Evolutionary conservation across 2,888 invertebrate genomes (phyloP), one percentile per base, ranked within the genome.

Genomic region (Mylabris sibirica): DNA sequence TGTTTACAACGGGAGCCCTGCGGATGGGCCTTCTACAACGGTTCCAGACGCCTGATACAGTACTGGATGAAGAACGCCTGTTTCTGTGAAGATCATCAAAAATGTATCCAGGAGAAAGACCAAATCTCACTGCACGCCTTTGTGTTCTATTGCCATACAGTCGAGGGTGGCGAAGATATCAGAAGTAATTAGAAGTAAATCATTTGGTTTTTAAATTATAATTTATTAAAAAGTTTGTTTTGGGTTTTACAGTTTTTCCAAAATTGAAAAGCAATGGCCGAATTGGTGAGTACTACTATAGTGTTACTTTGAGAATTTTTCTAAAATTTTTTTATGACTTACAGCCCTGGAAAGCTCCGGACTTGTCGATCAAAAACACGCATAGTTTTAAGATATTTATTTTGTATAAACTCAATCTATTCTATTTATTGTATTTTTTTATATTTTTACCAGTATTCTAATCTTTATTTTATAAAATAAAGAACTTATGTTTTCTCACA

Each of bases 111-210:
- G 20, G 49, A 49, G 5, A 49, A 49, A 20, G 49, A 49, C 20
- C 49, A 49, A 49, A 49, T 49, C 20, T 49, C 49, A 1, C 9
- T 49, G 9, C 49, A 49, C 11, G 49, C 49, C 8, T 49, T 49
- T 20, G 49, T 49, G 0, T 49, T 49, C n/a, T 49, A 49, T 11
- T 49, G 49, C 8, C 49, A 49, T 49, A 49, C 49, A 9, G 49
- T 49, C 8, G 20, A 49, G 20, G 20, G 20, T 11, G 49, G 49
- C 12, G 49, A 20, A 2, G 49, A 49, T 20, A 22, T 49, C 2
- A 49, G 49, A 49, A 20, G 49, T 49, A 49, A 49, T 20, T 49
- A 49, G 3, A 49, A 44, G 44, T 44, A 44, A 44, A 44, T 38
- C 38, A 2, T 35, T 38, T 38, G 12, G 3, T 17, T 5, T 44